Evolutionary conservation across 2,797 vertebrate genomes (phyloP).

Genomic region (Lepus oiostolus): DNA sequence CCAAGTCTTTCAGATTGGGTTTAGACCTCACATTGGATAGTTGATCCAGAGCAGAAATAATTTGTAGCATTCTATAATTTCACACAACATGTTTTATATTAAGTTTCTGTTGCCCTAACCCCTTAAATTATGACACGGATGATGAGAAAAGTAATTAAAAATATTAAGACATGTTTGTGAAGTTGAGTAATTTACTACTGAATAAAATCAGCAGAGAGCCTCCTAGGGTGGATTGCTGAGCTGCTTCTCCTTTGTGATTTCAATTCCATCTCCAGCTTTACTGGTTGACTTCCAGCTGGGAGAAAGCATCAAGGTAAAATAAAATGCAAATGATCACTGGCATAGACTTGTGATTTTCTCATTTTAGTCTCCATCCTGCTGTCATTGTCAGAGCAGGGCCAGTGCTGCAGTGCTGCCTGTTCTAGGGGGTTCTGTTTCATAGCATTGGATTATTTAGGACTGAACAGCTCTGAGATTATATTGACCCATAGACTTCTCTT

Average conservation of each 20-base stretch:
- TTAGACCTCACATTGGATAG: background rate
- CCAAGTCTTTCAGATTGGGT: background rate
- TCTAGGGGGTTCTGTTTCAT: background rate
- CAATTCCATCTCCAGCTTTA: constrained; percentile 6
- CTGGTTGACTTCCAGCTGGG: constrained; percentile 26
- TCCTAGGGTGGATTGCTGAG: background rate
- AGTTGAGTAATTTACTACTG: constrained; percentile 41
- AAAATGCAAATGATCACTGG: constrained; percentile 1
- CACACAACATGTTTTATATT: constrained; percentile 37
- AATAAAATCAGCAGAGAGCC: background rate
- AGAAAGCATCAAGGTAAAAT: constrained; percentile 51
- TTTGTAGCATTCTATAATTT: constrained; percentile 45
- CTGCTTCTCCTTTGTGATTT: constrained; percentile 14
- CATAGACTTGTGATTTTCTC: constrained; percentile 36
- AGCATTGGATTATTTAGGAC: background rate
- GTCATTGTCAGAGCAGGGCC: background rate
- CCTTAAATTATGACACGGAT: constrained; percentile 41
- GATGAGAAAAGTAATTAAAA: constrained; percentile 55
- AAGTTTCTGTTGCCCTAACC: constrained; percentile 13
- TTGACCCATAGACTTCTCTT: background rate
- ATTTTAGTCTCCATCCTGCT: constrained; percentile 26
- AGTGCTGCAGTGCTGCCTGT: background rate
- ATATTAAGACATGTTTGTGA: constrained; percentile 44
- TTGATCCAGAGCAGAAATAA: constrained; percentile 46
- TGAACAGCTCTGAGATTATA: background rate